Evolutionary conservation across 2,113 vertebrate species (phyloP), one percentile per base, ranked within the genome.

Genomic region (Podiceps cristatus): DNA sequence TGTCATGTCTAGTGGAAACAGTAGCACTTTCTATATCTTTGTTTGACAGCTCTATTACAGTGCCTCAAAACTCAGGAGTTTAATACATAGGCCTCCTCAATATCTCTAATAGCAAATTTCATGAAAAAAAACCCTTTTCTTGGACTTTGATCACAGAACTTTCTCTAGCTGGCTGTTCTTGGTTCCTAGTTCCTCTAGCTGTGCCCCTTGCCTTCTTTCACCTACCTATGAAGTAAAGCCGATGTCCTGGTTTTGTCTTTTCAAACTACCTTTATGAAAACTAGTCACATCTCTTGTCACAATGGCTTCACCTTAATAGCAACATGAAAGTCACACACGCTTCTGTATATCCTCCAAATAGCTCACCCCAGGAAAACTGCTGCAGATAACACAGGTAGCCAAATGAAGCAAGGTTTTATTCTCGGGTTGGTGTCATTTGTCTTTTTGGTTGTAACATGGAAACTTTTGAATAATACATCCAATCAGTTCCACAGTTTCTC

Each of bases 1-100:
- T 97, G 95, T 96, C 94, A 96, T 96, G 93, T 96, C 94, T 96
- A 58, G 18, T 90, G 93, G 94, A 97, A 96, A 95, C 94, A 94
- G 93, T 90, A 78, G 95, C 95, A 97, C 96, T 95, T 96, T 96
- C 91, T 97, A 62, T 89, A 94, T 96, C 95, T 97, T 97, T 97
- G 93, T 96, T 95, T 95, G 95, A 97, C 91, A 79, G 93, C 84
- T 95, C 97, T 96, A 91, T 96, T 97, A 96, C 91, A 55, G 93
- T 95, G 89, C 80, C 97, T 96, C 95, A 97, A 95, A 96, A 94
- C 93, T 97, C 89, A 63, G 95, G 66, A 97, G 96, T 97, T 95
- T 96, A 96, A 97, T 97, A 96, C 91, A 96, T 94, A 95, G 97
- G 96, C 89, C 86, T 95, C 62, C 89, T 97, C 96, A 82, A 97